A percentile compares a stretch with the other conserved stretches of the same genome.
These are phyloP conservation scores for Achlya flavicornis DNA, from an alignment of 2,888 invertebrate species.

Conservation along the genomic window DNA sequence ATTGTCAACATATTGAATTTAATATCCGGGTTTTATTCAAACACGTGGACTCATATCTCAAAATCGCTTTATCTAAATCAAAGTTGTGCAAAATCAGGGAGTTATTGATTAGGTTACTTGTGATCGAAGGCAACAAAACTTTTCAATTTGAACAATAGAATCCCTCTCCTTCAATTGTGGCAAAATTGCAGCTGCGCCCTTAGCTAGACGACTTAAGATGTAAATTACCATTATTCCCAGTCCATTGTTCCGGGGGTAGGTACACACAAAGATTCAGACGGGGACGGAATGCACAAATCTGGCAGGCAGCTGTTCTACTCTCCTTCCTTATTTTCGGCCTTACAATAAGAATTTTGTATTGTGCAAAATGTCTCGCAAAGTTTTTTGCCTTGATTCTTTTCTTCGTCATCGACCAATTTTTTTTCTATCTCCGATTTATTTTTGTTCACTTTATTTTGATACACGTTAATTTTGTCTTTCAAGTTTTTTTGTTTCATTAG, in stretches of 20 bases:
- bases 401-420: constrained; percentile 10
- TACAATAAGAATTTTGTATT: constrained; percentile 71
- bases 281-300: constrained; percentile 79
- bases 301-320: constrained; percentile 79
- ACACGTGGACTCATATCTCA: too few relatives aligned
- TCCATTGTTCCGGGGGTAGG: constrained; percentile 66
- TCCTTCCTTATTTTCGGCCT: constrained; percentile 72
- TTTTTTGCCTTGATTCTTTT: constrained; percentile 49
- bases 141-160: constrained; percentile 51
- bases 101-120: constrained; percentile 61
- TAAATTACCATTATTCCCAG: constrained; percentile 80
- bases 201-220: constrained; percentile 80
- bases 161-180: constrained; percentile 54
- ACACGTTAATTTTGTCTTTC: background rate
- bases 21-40: too few relatives aligned
- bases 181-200: constrained; percentile 79
- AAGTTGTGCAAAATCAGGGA: constrained; percentile 34
- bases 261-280: constrained; percentile 79
- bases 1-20: too few relatives aligned
- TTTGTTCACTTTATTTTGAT: background rate
- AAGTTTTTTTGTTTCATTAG: constrained; percentile 1
- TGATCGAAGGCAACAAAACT: constrained; percentile 50
- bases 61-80: too few relatives aligned
- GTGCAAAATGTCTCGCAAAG: constrained; percentile 78
- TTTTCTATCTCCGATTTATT: background rate